Conservation (phyloP, 2,113 vertebrate genomes). For the Osmerus mordax region DNA sequence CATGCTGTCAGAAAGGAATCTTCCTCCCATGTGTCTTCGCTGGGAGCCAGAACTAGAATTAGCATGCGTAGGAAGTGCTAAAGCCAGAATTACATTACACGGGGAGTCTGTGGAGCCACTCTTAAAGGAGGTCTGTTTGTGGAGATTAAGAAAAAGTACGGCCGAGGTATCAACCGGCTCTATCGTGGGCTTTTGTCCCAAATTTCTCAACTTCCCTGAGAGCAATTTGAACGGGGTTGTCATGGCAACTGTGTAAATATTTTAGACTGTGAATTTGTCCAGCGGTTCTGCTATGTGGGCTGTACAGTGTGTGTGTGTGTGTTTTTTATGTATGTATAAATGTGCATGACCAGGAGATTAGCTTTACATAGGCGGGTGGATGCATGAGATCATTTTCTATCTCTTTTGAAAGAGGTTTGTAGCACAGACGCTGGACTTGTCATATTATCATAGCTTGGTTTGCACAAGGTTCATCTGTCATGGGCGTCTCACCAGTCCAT, state of each 20-base stretch:
- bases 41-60: not conserved
- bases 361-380: conserved; percentile 2
- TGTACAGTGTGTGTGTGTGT: conserved; percentile 2
- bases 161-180: conserved; percentile 9
- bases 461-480: not conserved
- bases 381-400: conserved; percentile 27
- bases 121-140: conserved; percentile 28
- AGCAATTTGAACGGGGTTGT: conserved; percentile 44
- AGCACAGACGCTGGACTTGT: not conserved
- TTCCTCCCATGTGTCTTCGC: not conserved
- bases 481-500: not conserved
- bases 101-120: conserved; percentile 14
- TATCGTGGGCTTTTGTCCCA: conserved; percentile 47
- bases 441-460: conserved; percentile 5
- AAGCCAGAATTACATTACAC: conserved; percentile 2
- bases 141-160: conserved; percentile 12
- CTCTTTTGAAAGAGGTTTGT: not conserved
- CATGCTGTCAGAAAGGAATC: not conserved
- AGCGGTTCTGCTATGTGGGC: not conserved
- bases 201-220: conserved; percentile 39
- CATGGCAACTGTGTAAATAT: conserved; percentile 68
- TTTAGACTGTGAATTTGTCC: conserved; percentile 46
- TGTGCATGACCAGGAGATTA: not conserved
- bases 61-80: not conserved
- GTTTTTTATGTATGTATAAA: conserved; percentile 15